phyloP scores from a whole-genome alignment of 2,888 invertebrate genomes.

The Pteria penguin region DNA sequence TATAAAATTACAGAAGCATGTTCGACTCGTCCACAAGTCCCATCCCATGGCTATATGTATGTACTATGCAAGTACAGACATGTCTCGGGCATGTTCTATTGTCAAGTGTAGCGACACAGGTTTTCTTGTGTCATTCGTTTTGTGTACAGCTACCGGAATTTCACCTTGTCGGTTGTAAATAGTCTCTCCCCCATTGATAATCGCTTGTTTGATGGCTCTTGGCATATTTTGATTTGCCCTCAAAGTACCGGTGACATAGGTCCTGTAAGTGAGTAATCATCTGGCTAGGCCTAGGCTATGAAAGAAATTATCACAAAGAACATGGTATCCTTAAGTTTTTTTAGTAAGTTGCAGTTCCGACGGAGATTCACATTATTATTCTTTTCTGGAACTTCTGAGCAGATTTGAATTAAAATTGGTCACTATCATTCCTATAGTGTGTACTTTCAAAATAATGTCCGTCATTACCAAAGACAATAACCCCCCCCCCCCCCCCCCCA shows the following conservation, averaged over 20 bases:
- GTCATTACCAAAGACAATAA: too few relatives aligned
- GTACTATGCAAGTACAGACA: neutral
- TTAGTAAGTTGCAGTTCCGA: neutral
- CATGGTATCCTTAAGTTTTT: constrained; percentile 28
- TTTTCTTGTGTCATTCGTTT: neutral
- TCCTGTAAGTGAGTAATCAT: neutral
- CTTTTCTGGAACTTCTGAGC: too few relatives aligned
- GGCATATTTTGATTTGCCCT: constrained; percentile 15
- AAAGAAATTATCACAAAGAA: constrained; percentile 21
- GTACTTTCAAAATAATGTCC: too few relatives aligned
- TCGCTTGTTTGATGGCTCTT: neutral
- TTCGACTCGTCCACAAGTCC: constrained; percentile 5
- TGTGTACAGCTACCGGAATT: neutral
- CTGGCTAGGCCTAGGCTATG: constrained; percentile 2
- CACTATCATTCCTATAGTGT: too few relatives aligned
- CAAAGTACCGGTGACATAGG: constrained; percentile 15
- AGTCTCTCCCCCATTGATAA: neutral
- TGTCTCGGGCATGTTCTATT: neutral
- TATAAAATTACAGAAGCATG: neutral
- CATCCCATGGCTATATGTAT: neutral
- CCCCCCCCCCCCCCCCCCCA: too few relatives aligned
- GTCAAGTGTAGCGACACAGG: neutral
- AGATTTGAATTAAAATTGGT: too few relatives aligned
- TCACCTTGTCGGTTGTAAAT: neutral
- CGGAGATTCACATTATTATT: neutral